Base-by-base conservation (phyloP, 2,797 vertebrate species). In the Lithobates sylvaticus region DNA sequence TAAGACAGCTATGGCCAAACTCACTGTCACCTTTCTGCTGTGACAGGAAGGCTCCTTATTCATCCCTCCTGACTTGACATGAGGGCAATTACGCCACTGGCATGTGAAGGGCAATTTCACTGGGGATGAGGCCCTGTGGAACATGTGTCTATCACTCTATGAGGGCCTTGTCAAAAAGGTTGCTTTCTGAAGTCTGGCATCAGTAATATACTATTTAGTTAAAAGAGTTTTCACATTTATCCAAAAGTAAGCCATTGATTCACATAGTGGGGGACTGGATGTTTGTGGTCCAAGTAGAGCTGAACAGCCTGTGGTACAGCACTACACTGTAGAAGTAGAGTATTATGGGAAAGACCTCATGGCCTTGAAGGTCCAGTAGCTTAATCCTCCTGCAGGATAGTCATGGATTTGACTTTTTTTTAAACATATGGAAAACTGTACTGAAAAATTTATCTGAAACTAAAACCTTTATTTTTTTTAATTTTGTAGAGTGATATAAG, bases 1-100 rank as follows among this genome's bases (percentile, higher is more conserved):
- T 76, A 34, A 73, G 78, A 70, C 86, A 84, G 81, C 64, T 65
- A 84, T 87, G 86, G 86, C 70, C 81, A 87, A 84, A 79, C 81
- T 87, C 86, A 87, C 81, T 84, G 81, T 87, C 86, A 87, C 86
- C 86, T 87, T 78, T 81, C 81, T 71, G 64, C 81, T 87, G 81
- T 87, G 86, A 87, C 86, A 87, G 86, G 81, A 84, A 58, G 50
- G 81, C 42, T 84, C 29, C n/a, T 69, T 79, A 47, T 75, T 81
- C 64, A 78, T 87, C 81, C 76, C 76, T 69, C 10, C 36, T 21
- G 42, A 69, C 76, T 69, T 87, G 86, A 87, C 76, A 84, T 75
- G 65, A 69, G 76, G 81, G 86, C 83, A 83, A 87, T 87, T 87
- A 84, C 79, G 83, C 72, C 81, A 78, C 81, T 80, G 86, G 78